phyloP scores from a whole-genome alignment of 2,888 invertebrate genomes.

The Nemapogon koenigi region DNA sequence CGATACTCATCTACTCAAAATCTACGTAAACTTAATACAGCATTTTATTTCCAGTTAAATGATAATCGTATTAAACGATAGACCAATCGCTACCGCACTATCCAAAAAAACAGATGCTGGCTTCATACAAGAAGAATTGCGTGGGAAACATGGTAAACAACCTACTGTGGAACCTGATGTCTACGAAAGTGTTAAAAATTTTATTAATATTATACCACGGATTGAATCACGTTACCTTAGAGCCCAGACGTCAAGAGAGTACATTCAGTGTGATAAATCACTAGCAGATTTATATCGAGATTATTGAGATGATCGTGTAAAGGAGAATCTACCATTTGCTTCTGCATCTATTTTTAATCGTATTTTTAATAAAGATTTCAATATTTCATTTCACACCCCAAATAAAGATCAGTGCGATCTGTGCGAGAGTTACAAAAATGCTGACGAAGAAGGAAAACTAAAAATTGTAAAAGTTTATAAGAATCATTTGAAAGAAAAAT shows the following conservation, averaged over 20 bases:
- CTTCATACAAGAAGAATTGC: not conserved
- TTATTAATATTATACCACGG: too few relatives aligned
- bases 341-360: too few relatives aligned
- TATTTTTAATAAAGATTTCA: not conserved
- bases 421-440: not conserved
- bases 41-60: slow-evolving; percentile 8
- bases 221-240: not conserved
- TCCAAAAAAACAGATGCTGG: not conserved
- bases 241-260: slow-evolving; percentile 3
- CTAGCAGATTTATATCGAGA: slow-evolving; percentile 2
- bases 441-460: too few relatives aligned
- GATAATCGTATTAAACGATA: not conserved
- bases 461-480: not conserved
- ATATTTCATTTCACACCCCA: not conserved
- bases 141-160: slow-evolving; percentile 8
- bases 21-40: slow-evolving; percentile 4
- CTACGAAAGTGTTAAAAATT: slow-evolving; percentile 1
- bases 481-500: slow-evolving; percentile 1
- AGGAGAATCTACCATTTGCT: not conserved
- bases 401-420: slow-evolving; percentile 5
- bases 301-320: slow-evolving; percentile 1
- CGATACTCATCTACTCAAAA: slow-evolving; percentile 6
- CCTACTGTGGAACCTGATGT: slow-evolving; percentile 1
- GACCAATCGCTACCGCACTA: not conserved
- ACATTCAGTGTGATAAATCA: slow-evolving; percentile 1